A percentile compares a stretch with the other conserved stretches of the same genome.
phyloP scores from a whole-genome alignment of 2,888 invertebrate species.

The Lissonota sp. region DNA sequence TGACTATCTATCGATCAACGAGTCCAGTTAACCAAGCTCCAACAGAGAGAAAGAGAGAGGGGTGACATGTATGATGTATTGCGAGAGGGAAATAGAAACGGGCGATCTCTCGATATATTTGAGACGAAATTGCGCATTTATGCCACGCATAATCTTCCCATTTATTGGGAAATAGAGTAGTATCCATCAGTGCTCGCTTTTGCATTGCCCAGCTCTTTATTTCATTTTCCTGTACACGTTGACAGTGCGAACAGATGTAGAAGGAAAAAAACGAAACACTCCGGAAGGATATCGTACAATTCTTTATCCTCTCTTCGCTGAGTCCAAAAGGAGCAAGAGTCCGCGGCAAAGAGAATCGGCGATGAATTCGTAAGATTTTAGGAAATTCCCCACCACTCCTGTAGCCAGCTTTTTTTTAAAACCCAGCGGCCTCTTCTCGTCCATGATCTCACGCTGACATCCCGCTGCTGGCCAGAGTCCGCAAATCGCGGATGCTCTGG shows the following conservation, averaged over 20 bases:
- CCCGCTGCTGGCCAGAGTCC: conserved; percentile 43
- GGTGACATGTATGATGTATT: no score
- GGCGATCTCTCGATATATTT: conserved; percentile 66
- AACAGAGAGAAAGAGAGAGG: conserved; percentile 18
- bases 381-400: conserved; percentile 32
- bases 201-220: conserved; percentile 75
- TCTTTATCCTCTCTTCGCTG: conserved; percentile 72
- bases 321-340: conserved; percentile 30
- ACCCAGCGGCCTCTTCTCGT: conserved; percentile 13
- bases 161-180: conserved; percentile 77
- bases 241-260: conserved; percentile 72
- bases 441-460: conserved; percentile 21
- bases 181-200: conserved; percentile 81
- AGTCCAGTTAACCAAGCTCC: not conserved
- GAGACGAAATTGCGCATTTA: conserved; percentile 82
- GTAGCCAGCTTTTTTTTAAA: conserved; percentile 50
- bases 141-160: conserved; percentile 82
- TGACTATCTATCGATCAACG: conserved; percentile 28
- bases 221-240: conserved; percentile 78
- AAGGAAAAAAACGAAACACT: conserved; percentile 61
- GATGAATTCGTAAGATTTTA: conserved; percentile 59
- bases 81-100: conserved; percentile 47
- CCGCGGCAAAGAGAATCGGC: conserved; percentile 14
- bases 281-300: conserved; percentile 77
- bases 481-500: not conserved